phyloP scores from a whole-genome alignment of 1,140 invertebrate species.

The Sinonovacula constricta region DNA sequence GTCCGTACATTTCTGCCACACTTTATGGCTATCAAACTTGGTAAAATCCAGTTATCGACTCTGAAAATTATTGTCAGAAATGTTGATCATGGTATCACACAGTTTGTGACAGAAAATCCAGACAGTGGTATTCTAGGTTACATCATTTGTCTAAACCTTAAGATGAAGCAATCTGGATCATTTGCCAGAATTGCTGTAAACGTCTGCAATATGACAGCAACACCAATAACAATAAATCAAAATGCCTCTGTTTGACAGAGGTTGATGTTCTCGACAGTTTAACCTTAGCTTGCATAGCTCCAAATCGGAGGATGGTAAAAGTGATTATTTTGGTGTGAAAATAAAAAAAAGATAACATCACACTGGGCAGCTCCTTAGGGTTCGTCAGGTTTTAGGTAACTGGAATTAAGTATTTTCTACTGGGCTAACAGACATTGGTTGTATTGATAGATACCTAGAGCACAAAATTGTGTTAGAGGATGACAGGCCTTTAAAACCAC shows the following conservation, averaged over 20 bases:
- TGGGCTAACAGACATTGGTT: no score
- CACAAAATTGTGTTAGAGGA: no score
- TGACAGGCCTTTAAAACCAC: no score
- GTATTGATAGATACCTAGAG: no score
- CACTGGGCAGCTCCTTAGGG: no score
- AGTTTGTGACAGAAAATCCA: background rate
- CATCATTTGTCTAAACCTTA: no score
- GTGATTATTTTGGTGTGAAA: no score
- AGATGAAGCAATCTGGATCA: background rate
- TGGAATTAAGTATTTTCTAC: no score
- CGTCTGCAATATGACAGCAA: conserved; percentile 44
- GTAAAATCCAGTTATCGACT: background rate
- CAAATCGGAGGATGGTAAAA: no score
- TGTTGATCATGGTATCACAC: background rate
- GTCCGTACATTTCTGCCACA: background rate
- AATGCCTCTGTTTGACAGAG: conserved; percentile 23
- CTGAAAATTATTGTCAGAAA: background rate
- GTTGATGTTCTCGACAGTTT: conserved; percentile 17
- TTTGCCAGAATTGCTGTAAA: conserved; percentile 26
- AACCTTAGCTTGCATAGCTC: background rate
- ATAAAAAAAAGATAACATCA: no score
- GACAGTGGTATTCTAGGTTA: background rate
- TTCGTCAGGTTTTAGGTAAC: no score
- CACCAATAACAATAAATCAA: conserved; percentile 27
- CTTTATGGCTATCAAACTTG: background rate